phyloP scores from a whole-genome alignment of 2,888 invertebrate genomes.

The Cancer borealis region DNA sequence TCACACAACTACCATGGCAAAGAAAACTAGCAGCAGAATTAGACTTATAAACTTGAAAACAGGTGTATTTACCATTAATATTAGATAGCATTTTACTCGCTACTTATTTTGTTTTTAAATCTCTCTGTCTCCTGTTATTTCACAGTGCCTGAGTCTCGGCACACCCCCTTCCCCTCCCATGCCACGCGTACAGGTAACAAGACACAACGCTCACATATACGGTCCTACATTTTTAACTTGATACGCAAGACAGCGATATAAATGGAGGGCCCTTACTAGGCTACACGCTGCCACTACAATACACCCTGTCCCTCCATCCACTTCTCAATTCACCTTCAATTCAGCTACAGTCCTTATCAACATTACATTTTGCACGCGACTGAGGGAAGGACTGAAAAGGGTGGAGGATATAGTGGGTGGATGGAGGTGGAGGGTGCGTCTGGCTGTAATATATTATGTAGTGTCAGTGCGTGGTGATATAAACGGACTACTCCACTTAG shows the following conservation, averaged over 20 bases:
- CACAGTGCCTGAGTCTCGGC: neutral
- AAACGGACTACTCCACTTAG: neutral
- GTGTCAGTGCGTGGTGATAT: neutral
- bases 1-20: neutral
- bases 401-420: neutral
- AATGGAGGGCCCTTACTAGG: neutral
- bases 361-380: neutral
- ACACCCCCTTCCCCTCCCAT: neutral
- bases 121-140: neutral
- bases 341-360: neutral
- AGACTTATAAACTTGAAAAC: too few species aligned
- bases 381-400: neutral
- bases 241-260: neutral
- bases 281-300: neutral
- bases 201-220: neutral
- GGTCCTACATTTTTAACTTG: neutral
- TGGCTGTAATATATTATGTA: neutral
- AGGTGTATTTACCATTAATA: too few species aligned
- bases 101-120: neutral
- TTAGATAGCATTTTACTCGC: too few species aligned
- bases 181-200: neutral
- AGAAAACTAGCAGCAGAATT: neutral
- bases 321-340: neutral
- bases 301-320: neutral
- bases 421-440: neutral